Base-by-base conservation (phyloP, 2,888 invertebrate genomes). In the Mythimna lalbum region DNA sequence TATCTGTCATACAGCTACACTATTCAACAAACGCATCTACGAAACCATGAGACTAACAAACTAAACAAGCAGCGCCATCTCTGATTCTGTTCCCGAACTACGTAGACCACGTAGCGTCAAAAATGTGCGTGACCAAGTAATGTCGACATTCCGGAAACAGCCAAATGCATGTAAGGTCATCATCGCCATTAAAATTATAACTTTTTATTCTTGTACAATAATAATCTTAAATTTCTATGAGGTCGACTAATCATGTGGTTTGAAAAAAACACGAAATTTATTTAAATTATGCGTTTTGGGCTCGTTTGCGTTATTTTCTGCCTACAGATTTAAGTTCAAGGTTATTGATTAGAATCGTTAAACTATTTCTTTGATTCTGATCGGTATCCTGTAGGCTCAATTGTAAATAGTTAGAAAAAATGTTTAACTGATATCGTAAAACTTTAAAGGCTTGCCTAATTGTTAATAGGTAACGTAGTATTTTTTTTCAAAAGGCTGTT, bases 111-210 rank as follows among this genome's bases (percentile, higher is more conserved):
- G 65, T 53, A 39, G 43, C 61, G 81, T 69, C 64, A 73, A 76
- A 76, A 82, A 73, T 80, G 86, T 90, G 90, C 89, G 90, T 92
- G 90, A 90, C 92, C 81, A 81, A 89, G 85, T 87, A 87, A 87
- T 83, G 78, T 84, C 76, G 81, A 85, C 86, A 90, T 87, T 90
- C 87, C 92, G 93, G 93, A 95, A 94, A 92, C 87, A 84, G 85
- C 90, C 85, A 87, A 87, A 90, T 93, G 94, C 93, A 94, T 88
- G 90, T 92, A 92, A 95, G 93, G 94, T 92, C 93, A 89, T 86
- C 87, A 72, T 78, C 83, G 83, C 82, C 80, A 85, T 87, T 87
- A 84, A 84, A 87, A 83, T 83, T 74, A 84, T 87, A n/a, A 84
- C 82, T 87, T 88, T 89, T 88, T 84, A 86, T 87, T 81, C 66